Percentiles rank a stretch among this genome's conserved stretches.
phyloP scores from a whole-genome alignment of 2,113 vertebrate species.

The Alectura lathami region DNA sequence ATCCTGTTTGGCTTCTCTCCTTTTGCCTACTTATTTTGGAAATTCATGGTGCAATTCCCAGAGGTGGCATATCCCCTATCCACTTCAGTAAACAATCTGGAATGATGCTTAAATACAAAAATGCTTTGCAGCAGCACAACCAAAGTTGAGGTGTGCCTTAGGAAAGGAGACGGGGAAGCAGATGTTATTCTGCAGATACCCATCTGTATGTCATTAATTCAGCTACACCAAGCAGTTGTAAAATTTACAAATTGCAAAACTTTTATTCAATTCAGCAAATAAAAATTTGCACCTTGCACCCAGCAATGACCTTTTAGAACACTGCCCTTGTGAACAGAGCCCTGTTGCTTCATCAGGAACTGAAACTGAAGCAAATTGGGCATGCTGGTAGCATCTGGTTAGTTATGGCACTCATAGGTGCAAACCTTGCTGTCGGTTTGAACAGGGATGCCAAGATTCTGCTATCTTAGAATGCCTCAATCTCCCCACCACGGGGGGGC shows the following conservation, averaged over 20 bases:
- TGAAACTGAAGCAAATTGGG: background rate
- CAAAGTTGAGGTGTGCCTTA: background rate
- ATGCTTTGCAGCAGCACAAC: background rate
- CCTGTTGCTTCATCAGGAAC: background rate
- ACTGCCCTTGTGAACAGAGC: background rate
- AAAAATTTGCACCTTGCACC: background rate
- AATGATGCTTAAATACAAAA: constrained; percentile 40
- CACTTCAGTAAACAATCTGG: constrained; percentile 29
- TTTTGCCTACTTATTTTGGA: constrained; percentile 7
- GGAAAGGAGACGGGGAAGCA: accelerated
- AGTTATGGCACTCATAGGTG: background rate
- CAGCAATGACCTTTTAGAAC: background rate
- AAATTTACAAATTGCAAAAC: background rate
- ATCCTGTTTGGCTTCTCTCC: background rate
- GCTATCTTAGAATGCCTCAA: background rate
- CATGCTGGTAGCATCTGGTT: background rate
- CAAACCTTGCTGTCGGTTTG: background rate
- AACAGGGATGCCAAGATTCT: background rate
- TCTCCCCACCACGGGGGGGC: background rate
- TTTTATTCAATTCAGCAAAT: background rate
- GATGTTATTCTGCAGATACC: background rate
- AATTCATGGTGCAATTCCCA: constrained; percentile 2
- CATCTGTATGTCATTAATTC: background rate
- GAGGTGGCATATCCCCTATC: background rate
- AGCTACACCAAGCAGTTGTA: background rate